Percentiles rank a stretch among this genome's conserved stretches.
Conservation (phyloP, 2,113 vertebrate genomes). For the Ammodramus savannarum region DNA sequence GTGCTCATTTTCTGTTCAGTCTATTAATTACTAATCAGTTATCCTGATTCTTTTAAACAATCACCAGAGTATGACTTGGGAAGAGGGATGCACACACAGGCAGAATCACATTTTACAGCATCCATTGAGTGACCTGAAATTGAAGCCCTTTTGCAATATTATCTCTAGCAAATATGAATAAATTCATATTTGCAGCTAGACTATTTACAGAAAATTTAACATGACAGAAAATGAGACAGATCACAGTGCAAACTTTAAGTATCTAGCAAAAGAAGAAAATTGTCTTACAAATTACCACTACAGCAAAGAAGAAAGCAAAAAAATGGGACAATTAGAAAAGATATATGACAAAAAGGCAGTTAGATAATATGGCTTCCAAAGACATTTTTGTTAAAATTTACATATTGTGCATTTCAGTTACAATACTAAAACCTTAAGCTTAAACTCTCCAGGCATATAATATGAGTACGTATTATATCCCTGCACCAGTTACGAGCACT, state of each 20-base stretch:
- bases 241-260: not conserved
- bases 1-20: not conserved
- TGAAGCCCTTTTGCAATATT: not conserved
- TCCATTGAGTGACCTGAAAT: not conserved
- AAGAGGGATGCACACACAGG: not conserved
- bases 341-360: not conserved
- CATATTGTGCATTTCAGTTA: slow-evolving; percentile 23
- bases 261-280: not conserved
- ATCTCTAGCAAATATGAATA: not conserved
- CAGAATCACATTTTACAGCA: not conserved
- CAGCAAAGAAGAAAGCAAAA: not conserved
- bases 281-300: not conserved
- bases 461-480: slow-evolving; percentile 18
- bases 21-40: slow-evolving; percentile 14
- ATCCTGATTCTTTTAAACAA: not conserved
- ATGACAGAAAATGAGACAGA: not conserved
- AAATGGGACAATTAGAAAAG: not conserved
- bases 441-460: slow-evolving; percentile 33
- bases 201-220: not conserved
- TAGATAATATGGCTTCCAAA: not conserved
- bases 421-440: slow-evolving; percentile 41
- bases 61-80: not conserved
- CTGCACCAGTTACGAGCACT: slow-evolving; percentile 22
- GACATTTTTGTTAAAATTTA: not conserved
- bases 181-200: not conserved